phyloP scores from a whole-genome alignment of 2,888 invertebrate genomes.

The Bellardia bayeri region DNA sequence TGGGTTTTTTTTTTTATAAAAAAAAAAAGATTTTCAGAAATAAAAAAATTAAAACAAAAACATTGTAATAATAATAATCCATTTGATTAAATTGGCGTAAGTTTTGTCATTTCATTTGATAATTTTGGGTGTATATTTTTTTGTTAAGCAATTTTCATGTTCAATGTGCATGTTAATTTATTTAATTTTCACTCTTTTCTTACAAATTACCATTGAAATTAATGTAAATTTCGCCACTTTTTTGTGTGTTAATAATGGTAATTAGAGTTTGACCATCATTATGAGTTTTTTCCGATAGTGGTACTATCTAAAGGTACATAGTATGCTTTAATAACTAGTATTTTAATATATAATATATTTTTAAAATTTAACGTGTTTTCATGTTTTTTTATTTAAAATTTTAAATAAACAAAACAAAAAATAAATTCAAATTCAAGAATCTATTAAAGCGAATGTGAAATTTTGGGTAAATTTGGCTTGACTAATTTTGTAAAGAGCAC shows the following conservation, averaged over 20 bases:
- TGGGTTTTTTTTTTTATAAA: neutral
- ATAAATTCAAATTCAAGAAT: too few relatives aligned
- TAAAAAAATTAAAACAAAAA: neutral
- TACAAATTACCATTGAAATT: neutral
- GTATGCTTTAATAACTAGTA: too few relatives aligned
- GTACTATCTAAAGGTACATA: too few relatives aligned
- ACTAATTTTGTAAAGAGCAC: too few relatives aligned
- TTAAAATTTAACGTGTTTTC: too few relatives aligned
- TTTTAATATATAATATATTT: too few relatives aligned
- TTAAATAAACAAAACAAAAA: too few relatives aligned
- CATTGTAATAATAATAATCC: neutral
- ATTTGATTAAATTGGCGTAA: slow-evolving; percentile 7
- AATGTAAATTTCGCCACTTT: neutral
- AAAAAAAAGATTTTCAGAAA: neutral
- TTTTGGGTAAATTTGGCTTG: too few relatives aligned
- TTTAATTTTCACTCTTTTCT: neutral
- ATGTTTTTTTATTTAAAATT: too few relatives aligned
- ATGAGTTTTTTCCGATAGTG: too few relatives aligned
- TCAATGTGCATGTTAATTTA: too few relatives aligned
- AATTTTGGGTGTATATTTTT: slow-evolving; percentile 25
- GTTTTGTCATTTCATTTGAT: slow-evolving; percentile 8
- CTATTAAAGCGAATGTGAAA: too few relatives aligned
- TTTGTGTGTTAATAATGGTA: neutral
- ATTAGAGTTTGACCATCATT: neutral
- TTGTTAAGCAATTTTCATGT: neutral